phyloP scores from a whole-genome alignment of 1,140 invertebrate genomes.

The Holcopasites calliopsidis region DNA sequence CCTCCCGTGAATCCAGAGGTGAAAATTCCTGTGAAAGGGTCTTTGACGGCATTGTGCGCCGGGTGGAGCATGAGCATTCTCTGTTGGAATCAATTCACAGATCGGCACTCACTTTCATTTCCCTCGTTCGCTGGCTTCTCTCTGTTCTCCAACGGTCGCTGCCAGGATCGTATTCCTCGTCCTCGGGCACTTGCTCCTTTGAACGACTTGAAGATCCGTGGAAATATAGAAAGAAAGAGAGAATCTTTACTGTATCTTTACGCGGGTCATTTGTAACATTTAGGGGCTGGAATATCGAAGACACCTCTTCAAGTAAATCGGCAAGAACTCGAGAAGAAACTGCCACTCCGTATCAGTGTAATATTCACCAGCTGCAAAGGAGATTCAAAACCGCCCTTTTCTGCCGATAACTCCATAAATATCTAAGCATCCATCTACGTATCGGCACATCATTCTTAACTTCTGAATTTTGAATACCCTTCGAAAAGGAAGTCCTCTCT shows the following conservation, averaged over 20 bases:
- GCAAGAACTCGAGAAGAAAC: too few species aligned
- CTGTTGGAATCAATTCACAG: slow-evolving; percentile 37
- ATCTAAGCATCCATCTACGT: too few species aligned
- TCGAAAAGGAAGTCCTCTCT: background rate
- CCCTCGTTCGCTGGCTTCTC: slow-evolving; percentile 11
- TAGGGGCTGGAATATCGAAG: too few species aligned
- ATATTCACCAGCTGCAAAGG: too few species aligned
- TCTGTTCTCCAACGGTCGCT: background rate
- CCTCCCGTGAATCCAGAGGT: slow-evolving; percentile 32
- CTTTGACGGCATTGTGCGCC: slow-evolving; percentile 33
- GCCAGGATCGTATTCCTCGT: slow-evolving; percentile 20
- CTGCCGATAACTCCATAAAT: too few species aligned
- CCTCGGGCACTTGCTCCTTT: background rate
- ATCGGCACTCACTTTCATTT: slow-evolving; percentile 37
- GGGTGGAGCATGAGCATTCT: background rate
- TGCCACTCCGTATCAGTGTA: too few species aligned
- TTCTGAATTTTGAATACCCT: background rate
- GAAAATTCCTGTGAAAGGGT: slow-evolving; percentile 42
- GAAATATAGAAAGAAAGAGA: too few species aligned
- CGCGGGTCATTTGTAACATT: too few species aligned
- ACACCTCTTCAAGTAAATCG: too few species aligned
- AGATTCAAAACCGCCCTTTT: too few species aligned
- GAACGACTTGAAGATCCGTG: background rate
- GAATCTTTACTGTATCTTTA: too few species aligned
- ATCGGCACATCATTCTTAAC: background rate